Evolutionary conservation across 2,888 invertebrate genomes (phyloP).

Genomic region (Chrysodeixis includens): DNA sequence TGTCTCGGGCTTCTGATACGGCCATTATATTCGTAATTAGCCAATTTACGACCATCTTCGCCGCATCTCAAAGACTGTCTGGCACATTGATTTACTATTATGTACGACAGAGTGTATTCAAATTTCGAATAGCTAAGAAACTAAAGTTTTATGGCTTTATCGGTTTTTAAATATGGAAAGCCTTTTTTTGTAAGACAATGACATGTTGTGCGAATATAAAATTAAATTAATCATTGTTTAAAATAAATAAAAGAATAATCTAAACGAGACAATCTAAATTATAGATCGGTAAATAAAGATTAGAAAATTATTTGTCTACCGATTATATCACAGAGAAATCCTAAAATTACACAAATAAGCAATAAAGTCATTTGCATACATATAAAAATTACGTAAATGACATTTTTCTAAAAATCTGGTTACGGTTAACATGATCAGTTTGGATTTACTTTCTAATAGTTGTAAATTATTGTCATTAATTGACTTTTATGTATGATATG

Average conservation of each 20-base stretch:
- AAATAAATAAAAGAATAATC: not conserved
- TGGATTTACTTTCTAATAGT: conserved; percentile 46
- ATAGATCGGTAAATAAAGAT: not conserved
- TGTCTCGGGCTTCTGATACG: conserved; percentile 35
- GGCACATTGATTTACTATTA: not conserved
- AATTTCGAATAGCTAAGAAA: not conserved
- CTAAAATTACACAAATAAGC: conserved; percentile 15
- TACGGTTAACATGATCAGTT: conserved; percentile 17
- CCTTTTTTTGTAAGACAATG: not conserved
- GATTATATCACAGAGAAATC: conserved; percentile 31
- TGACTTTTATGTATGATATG: conserved; percentile 18
- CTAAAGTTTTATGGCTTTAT: not conserved
- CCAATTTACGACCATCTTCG: conserved; percentile 21
- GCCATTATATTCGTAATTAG: conserved; percentile 18
- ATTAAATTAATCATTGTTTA: not conserved
- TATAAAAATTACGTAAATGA: conserved; percentile 25
- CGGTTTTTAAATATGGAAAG: not conserved
- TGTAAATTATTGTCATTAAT: conserved; percentile 40
- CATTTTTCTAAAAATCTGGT: conserved; percentile 26
- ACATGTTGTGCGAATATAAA: not conserved
- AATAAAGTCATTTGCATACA: conserved; percentile 29
- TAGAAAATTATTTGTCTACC: not conserved
- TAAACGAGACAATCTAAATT: not conserved
- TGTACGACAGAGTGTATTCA: conserved; percentile 3
- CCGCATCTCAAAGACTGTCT: not conserved